Evolutionary conservation across 1,140 invertebrate genomes (phyloP).

Genomic region (Drosophila jambulina): DNA sequence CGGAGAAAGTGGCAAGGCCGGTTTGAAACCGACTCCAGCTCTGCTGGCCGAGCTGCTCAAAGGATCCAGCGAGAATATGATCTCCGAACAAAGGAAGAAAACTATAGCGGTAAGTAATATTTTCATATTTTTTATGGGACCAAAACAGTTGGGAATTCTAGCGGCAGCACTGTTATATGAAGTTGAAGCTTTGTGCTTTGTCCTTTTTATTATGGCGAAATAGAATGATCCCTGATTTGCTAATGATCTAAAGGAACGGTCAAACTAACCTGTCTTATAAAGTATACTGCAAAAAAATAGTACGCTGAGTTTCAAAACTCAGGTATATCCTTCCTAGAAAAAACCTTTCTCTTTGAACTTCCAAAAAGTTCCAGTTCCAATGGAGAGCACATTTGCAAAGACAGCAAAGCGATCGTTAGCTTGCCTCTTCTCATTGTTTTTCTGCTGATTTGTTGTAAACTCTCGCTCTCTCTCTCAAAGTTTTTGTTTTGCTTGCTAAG

Average conservation of each 20-base stretch:
- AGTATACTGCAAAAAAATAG: slow-evolving; percentile 9
- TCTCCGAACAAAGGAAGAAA: slow-evolving; percentile 85
- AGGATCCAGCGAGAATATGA: slow-evolving; percentile 90
- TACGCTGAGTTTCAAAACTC: too few relatives aligned
- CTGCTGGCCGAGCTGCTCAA: slow-evolving; percentile 90
- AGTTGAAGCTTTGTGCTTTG: background rate
- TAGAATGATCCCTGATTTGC: background rate
- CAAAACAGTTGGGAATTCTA: background rate
- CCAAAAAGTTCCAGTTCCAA: slow-evolving; percentile 7
- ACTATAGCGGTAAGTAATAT: slow-evolving; percentile 74
- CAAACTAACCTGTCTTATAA: background rate
- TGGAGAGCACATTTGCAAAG: background rate
- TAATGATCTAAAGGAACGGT: background rate
- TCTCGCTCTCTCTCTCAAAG: background rate
- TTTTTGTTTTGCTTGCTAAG: slow-evolving; percentile 62
- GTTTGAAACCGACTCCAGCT: slow-evolving; percentile 88
- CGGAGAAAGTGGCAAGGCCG: slow-evolving; percentile 30
- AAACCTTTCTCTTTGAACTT: background rate
- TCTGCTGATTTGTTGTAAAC: slow-evolving; percentile 9
- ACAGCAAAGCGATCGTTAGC: slow-evolving; percentile 11
- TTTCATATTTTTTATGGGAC: too few relatives aligned
- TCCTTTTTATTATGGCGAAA: background rate
- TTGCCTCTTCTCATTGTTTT: slow-evolving; percentile 8
- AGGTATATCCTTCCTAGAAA: background rate
- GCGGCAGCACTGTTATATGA: background rate